These are phyloP conservation scores for Patella caerulea DNA, from an alignment of 2,888 invertebrate genomes.

Conservation along the genomic window DNA sequence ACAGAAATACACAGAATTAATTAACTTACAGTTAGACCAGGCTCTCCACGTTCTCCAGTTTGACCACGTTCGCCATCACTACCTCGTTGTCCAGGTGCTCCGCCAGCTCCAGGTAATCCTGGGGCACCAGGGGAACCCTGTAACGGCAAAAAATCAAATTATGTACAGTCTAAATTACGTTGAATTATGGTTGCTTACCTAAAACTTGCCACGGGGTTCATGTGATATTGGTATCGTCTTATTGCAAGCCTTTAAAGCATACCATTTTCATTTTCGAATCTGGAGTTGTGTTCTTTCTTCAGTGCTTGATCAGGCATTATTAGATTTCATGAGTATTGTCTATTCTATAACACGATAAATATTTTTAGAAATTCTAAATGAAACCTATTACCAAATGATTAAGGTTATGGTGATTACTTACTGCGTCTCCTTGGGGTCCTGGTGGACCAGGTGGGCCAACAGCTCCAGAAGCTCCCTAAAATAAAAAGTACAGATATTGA, in stretches of 20 bases:
- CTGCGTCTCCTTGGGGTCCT: slow-evolving; percentile 50
- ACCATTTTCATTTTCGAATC: no score
- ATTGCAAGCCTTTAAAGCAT: no score
- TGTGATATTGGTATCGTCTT: no score
- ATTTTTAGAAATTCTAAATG: neutral
- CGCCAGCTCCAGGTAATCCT: slow-evolving; percentile 48
- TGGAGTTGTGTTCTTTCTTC: no score
- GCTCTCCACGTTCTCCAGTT: slow-evolving; percentile 78
- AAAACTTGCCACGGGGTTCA: no score
- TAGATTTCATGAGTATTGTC: no score
- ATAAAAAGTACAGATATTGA: slow-evolving; percentile 1
- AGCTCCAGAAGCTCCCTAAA: slow-evolving; percentile 56
- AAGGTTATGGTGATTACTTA: slow-evolving; percentile 27
- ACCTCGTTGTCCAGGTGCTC: slow-evolving; percentile 61
- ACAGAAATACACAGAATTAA: neutral
- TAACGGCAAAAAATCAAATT: no score
- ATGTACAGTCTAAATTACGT: no score
- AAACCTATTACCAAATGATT: neutral
- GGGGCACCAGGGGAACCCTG: slow-evolving; percentile 39
- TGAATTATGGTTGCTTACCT: no score
- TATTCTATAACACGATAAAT: no score
- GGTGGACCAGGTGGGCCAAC: slow-evolving; percentile 53
- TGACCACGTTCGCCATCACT: slow-evolving; percentile 57
- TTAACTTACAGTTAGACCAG: slow-evolving; percentile 73
- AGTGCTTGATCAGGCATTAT: no score